phyloP scores from a whole-genome alignment of 2,113 vertebrate species.

The Leucopternis melanops region DNA sequence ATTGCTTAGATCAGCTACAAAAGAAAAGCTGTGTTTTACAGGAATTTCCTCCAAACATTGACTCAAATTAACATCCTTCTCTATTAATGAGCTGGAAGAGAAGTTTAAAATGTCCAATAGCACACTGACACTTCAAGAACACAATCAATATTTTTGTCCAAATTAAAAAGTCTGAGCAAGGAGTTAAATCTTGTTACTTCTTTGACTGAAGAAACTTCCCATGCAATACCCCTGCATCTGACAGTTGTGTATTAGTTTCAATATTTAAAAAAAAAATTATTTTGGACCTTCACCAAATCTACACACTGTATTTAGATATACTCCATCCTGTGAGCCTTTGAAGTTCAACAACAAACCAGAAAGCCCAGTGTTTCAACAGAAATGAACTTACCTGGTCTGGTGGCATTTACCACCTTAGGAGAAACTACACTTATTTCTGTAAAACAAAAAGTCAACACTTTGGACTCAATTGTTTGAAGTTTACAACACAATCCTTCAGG shows the following conservation, averaged over 20 bases:
- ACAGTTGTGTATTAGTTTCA: neutral
- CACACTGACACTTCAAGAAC: neutral
- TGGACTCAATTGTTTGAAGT: neutral
- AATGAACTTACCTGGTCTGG: slow-evolving; percentile 41
- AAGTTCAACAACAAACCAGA: neutral
- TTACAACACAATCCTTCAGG: neutral
- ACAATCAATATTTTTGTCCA: neutral
- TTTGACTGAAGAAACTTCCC: neutral
- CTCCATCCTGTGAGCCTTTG: neutral
- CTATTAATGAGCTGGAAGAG: neutral
- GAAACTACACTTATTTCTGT: slow-evolving; percentile 70
- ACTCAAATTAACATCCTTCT: neutral
- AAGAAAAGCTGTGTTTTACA: slow-evolving; percentile 18
- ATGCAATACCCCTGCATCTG: neutral
- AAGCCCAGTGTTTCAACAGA: neutral
- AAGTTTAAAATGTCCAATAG: neutral
- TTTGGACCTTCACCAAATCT: neutral
- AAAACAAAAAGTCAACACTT: slow-evolving; percentile 51
- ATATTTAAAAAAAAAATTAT: neutral
- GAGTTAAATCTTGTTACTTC: neutral
- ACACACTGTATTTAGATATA: neutral
- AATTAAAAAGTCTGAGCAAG: neutral
- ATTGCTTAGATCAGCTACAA: slow-evolving; percentile 89
- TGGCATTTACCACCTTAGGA: slow-evolving; percentile 63
- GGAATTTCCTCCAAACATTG: neutral